These are phyloP conservation scores for Hippocampus guttulatus DNA, from an alignment of 2,113 vertebrate genomes.

Conservation along the genomic window DNA sequence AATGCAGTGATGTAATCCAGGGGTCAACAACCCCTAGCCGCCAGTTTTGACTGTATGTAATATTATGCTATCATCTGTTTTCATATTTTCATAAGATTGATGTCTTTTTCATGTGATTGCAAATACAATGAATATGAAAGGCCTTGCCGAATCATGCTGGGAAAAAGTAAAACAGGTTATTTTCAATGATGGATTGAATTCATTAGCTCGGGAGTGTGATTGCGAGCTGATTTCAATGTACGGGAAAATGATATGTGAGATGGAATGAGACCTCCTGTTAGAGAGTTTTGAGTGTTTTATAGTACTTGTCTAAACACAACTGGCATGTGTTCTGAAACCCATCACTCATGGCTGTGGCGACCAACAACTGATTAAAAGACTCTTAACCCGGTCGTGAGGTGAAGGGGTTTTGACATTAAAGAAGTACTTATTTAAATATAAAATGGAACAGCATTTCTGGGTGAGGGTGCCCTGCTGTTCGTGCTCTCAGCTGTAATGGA, in stretches of 20 bases:
- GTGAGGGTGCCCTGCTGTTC: constrained; percentile 41
- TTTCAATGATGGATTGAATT: constrained; percentile 46
- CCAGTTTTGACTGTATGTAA: too few relatives aligned
- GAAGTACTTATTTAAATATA: constrained; percentile 73
- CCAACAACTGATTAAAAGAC: constrained; percentile 58
- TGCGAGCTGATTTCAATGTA: constrained; percentile 28
- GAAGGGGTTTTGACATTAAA: constrained; percentile 29
- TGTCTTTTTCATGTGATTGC: constrained; percentile 31
- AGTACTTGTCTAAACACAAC: constrained; percentile 25
- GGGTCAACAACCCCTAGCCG: too few relatives aligned
- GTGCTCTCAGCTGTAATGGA: constrained; percentile 62
- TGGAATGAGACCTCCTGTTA: constrained; percentile 7
- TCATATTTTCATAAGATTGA: not conserved
- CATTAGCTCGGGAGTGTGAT: constrained; percentile 4
- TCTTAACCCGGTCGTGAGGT: constrained; percentile 58
- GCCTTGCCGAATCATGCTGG: constrained; percentile 23
- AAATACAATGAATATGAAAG: constrained; percentile 41
- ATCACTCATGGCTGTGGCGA: constrained; percentile 35
- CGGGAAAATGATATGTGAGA: constrained; percentile 17
- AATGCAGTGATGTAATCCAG: too few relatives aligned
- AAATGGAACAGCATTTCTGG: constrained; percentile 61
- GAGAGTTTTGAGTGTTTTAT: constrained; percentile 3
- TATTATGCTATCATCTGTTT: not conserved
- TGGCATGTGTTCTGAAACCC: constrained; percentile 9
- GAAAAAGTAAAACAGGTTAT: constrained; percentile 34